phyloP scores from a whole-genome alignment of 2,113 vertebrate species.

The Halichoerus grypus region DNA sequence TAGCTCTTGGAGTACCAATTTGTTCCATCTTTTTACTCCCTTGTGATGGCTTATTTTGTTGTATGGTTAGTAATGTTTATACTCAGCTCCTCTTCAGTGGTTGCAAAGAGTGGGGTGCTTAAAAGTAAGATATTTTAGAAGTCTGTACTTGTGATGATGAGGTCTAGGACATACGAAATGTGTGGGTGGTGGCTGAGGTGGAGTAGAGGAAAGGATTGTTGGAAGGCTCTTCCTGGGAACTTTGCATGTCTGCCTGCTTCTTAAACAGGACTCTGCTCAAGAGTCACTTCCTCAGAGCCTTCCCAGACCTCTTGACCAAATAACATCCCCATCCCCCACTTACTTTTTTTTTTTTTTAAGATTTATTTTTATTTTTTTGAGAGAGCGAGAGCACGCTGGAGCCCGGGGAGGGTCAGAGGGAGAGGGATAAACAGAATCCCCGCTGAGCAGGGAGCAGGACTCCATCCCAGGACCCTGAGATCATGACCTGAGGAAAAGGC shows the following conservation, averaged over 20 bases:
- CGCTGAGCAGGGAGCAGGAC: not conserved
- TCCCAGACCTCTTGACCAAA: not conserved
- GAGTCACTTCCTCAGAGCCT: not conserved
- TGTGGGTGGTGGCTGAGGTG: not conserved
- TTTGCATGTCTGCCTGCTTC: not conserved
- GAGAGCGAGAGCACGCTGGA: not conserved
- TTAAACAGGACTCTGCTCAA: not conserved
- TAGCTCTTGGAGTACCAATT: not conserved
- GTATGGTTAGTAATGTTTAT: slow-evolving; percentile 17
- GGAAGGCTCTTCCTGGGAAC: not conserved
- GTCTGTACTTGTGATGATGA: not conserved
- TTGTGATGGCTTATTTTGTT: not conserved
- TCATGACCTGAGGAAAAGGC: not conserved
- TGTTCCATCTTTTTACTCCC: not conserved
- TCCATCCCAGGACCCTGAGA: not conserved
- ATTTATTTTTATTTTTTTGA: not conserved
- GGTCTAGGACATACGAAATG: not conserved
- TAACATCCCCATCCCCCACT: too few species aligned
- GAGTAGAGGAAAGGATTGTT: not conserved
- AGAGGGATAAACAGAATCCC: not conserved
- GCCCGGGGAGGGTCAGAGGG: not conserved
- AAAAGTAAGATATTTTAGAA: slow-evolving; percentile 5
- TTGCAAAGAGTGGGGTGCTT: not conserved
- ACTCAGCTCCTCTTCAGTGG: not conserved
- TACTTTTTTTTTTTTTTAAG: not conserved